Evolutionary conservation across 2,113 vertebrate genomes (phyloP).

Genomic region (Clarias magur): DNA sequence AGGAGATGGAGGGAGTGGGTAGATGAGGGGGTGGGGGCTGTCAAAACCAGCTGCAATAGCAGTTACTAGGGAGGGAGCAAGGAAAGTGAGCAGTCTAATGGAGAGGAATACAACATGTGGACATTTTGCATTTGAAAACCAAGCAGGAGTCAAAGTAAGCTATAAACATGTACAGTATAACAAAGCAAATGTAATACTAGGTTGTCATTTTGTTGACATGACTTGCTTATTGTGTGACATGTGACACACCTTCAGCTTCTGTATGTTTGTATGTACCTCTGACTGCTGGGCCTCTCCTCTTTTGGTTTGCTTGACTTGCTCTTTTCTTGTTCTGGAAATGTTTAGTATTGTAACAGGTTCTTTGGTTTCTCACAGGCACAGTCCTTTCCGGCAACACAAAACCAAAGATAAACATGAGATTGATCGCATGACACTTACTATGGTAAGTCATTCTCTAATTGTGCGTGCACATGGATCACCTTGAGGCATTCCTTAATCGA

Average conservation of each 20-base stretch:
- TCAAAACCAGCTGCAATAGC: constrained; percentile 22
- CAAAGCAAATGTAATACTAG: background rate
- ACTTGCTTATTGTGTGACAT: background rate
- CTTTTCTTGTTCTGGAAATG: background rate
- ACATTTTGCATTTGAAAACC: background rate
- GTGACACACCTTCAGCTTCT: background rate
- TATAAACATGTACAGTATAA: background rate
- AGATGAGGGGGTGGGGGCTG: constrained; percentile 32
- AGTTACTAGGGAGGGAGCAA: constrained; percentile 36
- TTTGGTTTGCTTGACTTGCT: background rate
- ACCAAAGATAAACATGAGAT: constrained; percentile 99
- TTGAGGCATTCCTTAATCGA: too few species aligned
- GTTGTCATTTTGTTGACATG: background rate
- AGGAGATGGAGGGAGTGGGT: constrained; percentile 28
- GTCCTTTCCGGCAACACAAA: constrained; percentile 98
- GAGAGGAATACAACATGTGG: constrained; percentile 39
- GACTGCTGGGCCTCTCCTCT: background rate
- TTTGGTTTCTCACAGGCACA: constrained; percentile 80
- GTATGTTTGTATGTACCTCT: background rate
- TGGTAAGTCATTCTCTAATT: constrained; percentile 76
- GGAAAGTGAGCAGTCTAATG: background rate
- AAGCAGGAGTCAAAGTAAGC: background rate
- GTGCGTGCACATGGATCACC: too few species aligned
- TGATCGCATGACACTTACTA: constrained; percentile 96
- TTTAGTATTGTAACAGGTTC: constrained; percentile 17